phyloP scores from a whole-genome alignment of 2,888 invertebrate species.

The Apotomis betuletana region DNA sequence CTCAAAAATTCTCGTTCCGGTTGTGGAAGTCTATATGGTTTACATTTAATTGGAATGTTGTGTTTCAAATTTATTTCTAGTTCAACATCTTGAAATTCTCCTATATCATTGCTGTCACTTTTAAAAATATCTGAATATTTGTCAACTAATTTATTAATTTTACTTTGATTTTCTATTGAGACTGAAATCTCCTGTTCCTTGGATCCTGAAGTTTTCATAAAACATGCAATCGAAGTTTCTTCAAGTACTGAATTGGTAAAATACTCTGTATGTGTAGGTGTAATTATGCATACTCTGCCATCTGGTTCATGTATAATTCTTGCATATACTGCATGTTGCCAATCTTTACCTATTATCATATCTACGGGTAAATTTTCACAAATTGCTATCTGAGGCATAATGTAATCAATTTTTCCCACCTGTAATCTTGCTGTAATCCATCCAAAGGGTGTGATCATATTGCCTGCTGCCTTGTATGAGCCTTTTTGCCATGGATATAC shows the following conservation, averaged over 20 bases:
- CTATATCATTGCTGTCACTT: conserved; percentile 1
- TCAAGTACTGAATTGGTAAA: conserved; percentile 23
- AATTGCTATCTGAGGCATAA: conserved; percentile 16
- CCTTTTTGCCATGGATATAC: conserved; percentile 8
- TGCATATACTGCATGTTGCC: conserved; percentile 9
- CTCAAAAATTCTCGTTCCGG: too few relatives aligned
- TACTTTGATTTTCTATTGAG: background rate
- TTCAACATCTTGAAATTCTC: background rate
- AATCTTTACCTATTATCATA: conserved; percentile 18
- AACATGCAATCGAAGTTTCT: conserved; percentile 6
- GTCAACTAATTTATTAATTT: background rate
- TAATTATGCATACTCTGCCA: conserved; percentile 31
- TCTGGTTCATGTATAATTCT: conserved; percentile 23
- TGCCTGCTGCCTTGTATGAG: background rate
- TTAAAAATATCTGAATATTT: background rate
- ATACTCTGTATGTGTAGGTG: conserved; percentile 20
- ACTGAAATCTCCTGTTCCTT: background rate
- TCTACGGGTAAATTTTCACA: conserved; percentile 10
- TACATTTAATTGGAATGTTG: too few relatives aligned
- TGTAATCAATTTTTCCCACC: conserved; percentile 8
- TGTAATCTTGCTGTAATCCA: conserved; percentile 7
- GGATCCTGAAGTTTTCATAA: background rate
- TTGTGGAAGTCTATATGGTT: too few relatives aligned
- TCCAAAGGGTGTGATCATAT: background rate
- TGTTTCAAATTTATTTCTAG: background rate